phyloP scores from a whole-genome alignment of 2,113 vertebrate species.

The Pygoscelis antarcticus region DNA sequence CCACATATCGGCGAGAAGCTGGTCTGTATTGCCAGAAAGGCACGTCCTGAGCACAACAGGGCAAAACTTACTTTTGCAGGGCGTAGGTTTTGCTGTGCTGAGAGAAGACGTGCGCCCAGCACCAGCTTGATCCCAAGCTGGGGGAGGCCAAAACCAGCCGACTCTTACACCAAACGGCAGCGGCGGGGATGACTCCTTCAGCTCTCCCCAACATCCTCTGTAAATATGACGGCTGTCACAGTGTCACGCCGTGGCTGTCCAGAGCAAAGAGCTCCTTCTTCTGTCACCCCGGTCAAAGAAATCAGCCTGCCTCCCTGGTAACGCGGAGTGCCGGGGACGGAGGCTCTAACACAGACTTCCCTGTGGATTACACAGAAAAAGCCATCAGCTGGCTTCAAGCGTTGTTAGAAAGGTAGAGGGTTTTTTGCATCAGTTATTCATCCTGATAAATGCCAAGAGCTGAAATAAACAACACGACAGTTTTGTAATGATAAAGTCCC shows the following conservation, averaged over 20 bases:
- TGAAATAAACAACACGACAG: conserved; percentile 26
- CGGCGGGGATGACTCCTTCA: fast-evolving
- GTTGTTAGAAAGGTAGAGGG: not conserved
- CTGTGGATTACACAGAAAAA: not conserved
- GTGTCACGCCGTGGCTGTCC: not conserved
- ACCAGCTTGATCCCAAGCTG: not conserved
- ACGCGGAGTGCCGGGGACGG: fast-evolving
- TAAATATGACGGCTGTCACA: fast-evolving
- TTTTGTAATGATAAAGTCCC: not conserved
- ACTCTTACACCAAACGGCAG: not conserved
- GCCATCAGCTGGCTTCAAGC: not conserved
- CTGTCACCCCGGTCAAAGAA: not conserved
- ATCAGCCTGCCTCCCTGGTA: not conserved
- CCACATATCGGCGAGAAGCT: fast-evolving
- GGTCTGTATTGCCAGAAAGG: not conserved
- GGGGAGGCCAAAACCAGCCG: not conserved
- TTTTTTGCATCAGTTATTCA: not conserved
- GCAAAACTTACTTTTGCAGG: not conserved
- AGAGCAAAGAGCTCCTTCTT: not conserved
- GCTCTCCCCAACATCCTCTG: not conserved
- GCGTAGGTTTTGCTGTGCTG: not conserved
- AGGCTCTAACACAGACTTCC: not conserved
- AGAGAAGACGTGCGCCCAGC: not conserved
- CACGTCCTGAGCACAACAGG: not conserved
- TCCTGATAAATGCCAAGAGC: not conserved